A percentile compares a stretch with the other conserved stretches of the same genome.
Conservation (phyloP, 2,113 vertebrate genomes). For the Euleptes europaea region DNA sequence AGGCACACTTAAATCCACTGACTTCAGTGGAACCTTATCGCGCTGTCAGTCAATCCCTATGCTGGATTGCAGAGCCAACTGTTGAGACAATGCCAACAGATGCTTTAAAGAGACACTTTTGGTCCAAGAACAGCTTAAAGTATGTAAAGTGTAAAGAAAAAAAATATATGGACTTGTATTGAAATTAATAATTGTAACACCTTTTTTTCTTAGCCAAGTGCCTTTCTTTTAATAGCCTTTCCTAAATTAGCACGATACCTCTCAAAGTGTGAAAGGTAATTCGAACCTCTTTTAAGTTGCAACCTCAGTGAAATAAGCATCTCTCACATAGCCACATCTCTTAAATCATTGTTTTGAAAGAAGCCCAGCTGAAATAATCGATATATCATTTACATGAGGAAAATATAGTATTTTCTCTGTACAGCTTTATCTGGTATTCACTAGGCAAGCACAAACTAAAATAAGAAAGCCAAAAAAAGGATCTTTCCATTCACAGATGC, state of each 20-base stretch:
- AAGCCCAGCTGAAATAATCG: background rate
- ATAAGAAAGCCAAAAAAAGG: constrained; percentile 29
- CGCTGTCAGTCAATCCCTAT: background rate
- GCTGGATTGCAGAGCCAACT: background rate
- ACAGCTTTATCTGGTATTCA: background rate
- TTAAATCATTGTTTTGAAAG: background rate
- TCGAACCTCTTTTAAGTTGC: background rate
- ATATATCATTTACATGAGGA: background rate
- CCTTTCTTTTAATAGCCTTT: constrained; percentile 39
- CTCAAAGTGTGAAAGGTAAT: background rate
- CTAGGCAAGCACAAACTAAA: background rate
- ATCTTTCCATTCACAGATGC: constrained; percentile 23
- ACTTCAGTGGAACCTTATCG: background rate
- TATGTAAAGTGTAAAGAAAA: constrained; percentile 17
- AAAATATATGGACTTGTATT: background rate
- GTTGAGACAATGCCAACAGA: background rate
- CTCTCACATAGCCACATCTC: background rate
- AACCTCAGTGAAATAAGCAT: background rate
- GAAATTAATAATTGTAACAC: background rate
- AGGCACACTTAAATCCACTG: background rate
- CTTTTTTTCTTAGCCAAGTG: constrained; percentile 33
- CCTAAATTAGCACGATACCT: background rate
- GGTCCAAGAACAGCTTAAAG: constrained; percentile 29
- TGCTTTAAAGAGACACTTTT: constrained; percentile 19
- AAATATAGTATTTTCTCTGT: background rate